phyloP scores from a whole-genome alignment of 2,113 vertebrate species.

The Platichthys stellatus region DNA sequence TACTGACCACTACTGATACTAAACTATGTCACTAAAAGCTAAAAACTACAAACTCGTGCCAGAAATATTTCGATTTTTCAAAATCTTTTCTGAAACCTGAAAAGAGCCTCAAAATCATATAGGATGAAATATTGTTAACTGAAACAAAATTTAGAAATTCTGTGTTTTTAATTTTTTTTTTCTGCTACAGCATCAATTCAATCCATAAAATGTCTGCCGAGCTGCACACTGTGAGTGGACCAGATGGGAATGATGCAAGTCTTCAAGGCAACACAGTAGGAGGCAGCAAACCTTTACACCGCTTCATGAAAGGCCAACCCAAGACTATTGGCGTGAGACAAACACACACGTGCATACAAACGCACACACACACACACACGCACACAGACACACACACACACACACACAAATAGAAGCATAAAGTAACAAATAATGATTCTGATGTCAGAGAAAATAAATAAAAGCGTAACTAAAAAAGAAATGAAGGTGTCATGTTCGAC shows the following conservation, averaged over 20 bases:
- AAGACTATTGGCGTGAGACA: conserved; percentile 74
- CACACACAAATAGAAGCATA: background rate
- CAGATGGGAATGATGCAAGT: conserved; percentile 24
- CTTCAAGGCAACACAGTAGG: conserved; percentile 52
- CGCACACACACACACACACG: conserved; percentile 2
- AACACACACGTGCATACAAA: conserved; percentile 4
- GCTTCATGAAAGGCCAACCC: conserved; percentile 79
- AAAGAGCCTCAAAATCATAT: too few relatives aligned
- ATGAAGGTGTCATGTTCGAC: background rate
- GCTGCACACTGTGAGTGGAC: conserved; percentile 12
- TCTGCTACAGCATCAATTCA: background rate
- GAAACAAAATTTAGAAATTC: background rate
- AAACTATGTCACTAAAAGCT: too few relatives aligned
- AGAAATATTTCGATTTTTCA: too few relatives aligned
- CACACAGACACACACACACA: background rate
- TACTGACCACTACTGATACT: too few relatives aligned
- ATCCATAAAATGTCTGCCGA: conserved; percentile 59
- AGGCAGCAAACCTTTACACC: conserved; percentile 79
- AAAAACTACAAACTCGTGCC: too few relatives aligned
- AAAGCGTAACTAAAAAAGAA: background rate
- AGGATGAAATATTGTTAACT: background rate
- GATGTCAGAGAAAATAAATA: background rate
- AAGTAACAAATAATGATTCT: background rate
- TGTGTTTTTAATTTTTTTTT: background rate
- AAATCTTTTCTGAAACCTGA: too few relatives aligned